Conservation (phyloP, 1,140 invertebrate species). For the Rhopalosiphum padi region DNA sequence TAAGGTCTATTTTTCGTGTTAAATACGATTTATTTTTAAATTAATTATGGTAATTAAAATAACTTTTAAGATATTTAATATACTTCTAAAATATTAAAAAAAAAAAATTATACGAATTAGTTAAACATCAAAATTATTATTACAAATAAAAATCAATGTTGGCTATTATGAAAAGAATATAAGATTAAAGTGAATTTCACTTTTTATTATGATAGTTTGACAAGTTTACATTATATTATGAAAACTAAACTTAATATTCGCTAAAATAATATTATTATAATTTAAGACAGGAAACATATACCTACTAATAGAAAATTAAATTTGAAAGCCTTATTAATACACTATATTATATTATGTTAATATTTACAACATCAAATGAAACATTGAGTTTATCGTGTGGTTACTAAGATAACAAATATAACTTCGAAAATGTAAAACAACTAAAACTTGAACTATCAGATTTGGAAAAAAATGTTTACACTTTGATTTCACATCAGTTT, state of each 20-base stretch:
- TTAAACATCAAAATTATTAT: neutral
- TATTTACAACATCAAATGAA: neutral
- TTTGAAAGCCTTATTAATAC: neutral
- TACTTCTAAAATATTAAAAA: neutral
- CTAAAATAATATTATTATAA: neutral
- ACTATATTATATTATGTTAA: slow-evolving; percentile 16
- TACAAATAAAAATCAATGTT: neutral
- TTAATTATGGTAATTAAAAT: neutral
- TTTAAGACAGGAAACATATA: neutral
- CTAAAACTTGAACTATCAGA: neutral
- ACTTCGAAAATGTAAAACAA: neutral
- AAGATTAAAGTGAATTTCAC: neutral
- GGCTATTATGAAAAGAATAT: neutral
- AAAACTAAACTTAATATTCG: neutral
- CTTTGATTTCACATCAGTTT: neutral
- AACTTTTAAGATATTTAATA: neutral
- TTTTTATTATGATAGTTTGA: neutral
- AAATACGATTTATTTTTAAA: neutral
- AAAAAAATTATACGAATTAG: neutral
- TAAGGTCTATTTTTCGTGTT: neutral
- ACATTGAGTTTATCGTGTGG: neutral
- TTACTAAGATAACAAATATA: neutral
- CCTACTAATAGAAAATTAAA: neutral
- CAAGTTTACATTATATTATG: slow-evolving; percentile 6
- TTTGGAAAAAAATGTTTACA: neutral